A percentile compares a stretch with the other conserved stretches of the same genome.
Evolutionary conservation across 2,113 vertebrate species (phyloP).

Genomic region (Regulus satrapa): DNA sequence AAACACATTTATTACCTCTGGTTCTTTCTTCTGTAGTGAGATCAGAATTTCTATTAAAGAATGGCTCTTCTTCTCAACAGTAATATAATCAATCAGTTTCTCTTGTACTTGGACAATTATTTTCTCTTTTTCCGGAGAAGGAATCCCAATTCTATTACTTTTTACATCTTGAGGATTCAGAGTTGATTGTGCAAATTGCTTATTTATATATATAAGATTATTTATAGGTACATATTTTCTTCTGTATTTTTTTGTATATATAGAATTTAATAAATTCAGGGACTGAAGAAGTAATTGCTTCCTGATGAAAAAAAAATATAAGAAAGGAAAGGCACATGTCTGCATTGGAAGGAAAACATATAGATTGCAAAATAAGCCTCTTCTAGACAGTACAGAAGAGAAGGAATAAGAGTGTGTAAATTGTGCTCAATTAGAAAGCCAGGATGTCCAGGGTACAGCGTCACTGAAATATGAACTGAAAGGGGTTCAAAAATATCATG

Average conservation of each 20-base stretch:
- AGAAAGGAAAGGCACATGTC: background rate
- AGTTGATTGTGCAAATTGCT: background rate
- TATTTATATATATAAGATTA: background rate
- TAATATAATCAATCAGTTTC: background rate
- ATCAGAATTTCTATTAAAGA: background rate
- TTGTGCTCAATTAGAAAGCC: background rate
- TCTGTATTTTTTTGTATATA: background rate
- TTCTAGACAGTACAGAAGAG: background rate
- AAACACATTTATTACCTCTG: background rate
- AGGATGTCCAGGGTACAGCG: background rate
- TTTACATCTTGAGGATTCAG: background rate
- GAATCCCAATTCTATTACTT: background rate
- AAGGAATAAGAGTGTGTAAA: background rate
- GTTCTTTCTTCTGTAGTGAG: background rate
- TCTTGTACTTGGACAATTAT: background rate
- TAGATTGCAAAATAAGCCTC: background rate
- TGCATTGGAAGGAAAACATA: background rate
- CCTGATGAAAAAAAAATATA: background rate
- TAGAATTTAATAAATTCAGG: background rate
- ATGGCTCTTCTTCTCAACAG: background rate
- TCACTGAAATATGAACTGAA: background rate
- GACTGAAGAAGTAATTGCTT: background rate
- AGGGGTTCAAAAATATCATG: background rate
- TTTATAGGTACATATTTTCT: background rate
- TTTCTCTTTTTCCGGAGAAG: background rate